These are phyloP conservation scores for Gallinago paraguaiae DNA, from an alignment of 2,113 vertebrate species.

Conservation along the genomic window DNA sequence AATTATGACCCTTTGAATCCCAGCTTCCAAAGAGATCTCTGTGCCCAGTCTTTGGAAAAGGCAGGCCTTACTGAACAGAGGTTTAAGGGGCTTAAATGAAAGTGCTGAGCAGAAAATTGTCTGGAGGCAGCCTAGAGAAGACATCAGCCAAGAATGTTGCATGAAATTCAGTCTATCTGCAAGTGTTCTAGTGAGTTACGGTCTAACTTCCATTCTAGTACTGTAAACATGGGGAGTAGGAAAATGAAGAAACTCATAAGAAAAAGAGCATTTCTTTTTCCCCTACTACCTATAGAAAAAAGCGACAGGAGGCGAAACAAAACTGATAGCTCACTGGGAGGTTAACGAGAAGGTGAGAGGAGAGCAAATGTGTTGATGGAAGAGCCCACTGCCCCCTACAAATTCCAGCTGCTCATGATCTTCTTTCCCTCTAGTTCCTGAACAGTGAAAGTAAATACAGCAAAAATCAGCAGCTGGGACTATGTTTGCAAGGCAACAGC, in stretches of 20 bases:
- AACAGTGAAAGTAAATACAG: neutral
- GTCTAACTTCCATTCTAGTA: neutral
- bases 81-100: neutral
- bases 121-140: neutral
- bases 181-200: neutral
- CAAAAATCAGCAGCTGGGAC: conserved; percentile 1
- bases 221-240: neutral
- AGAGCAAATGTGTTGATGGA: neutral
- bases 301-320: neutral
- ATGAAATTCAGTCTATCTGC: neutral
- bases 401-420: neutral
- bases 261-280: neutral
- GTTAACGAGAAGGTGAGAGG: neutral
- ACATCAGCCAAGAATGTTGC: neutral
- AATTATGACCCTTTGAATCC: neutral
- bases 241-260: neutral
- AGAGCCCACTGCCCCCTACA: neutral
- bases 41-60: neutral
- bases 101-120: neutral
- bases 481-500: neutral
- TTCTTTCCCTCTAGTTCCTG: neutral
- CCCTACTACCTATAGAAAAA: neutral
- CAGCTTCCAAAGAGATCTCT: neutral
- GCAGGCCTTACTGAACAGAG: neutral
- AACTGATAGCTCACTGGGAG: neutral